A percentile compares a stretch with the other conserved stretches of the same genome.
Conservation (phyloP, 2,888 invertebrate genomes). For the Parascotia fuliginaria region DNA sequence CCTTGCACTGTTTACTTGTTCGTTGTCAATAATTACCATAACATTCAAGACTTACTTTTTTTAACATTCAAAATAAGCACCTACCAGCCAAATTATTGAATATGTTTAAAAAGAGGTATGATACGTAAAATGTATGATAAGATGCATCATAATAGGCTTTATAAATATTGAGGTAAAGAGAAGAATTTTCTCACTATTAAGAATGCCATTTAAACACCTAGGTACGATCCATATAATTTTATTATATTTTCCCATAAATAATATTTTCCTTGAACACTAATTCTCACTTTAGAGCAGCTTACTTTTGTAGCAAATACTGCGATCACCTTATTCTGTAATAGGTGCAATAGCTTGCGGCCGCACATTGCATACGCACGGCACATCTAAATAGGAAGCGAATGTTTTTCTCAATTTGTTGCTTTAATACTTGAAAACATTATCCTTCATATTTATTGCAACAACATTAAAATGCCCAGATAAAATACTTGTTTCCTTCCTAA, state of each 20-base stretch:
- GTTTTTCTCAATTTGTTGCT: constrained; percentile 11
- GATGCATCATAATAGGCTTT: too few relatives aligned
- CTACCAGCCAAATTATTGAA: too few relatives aligned
- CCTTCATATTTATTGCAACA: constrained; percentile 31
- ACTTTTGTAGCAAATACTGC: neutral
- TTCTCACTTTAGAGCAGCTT: too few relatives aligned
- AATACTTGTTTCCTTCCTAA: constrained; percentile 32
- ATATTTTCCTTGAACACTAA: too few relatives aligned
- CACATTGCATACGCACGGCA: constrained; percentile 16
- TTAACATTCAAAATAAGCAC: neutral
- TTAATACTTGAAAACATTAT: constrained; percentile 17
- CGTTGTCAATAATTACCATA: neutral
- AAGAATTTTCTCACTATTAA: too few relatives aligned
- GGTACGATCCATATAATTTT: neutral
- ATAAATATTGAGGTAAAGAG: too few relatives aligned
- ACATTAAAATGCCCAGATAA: constrained; percentile 1
- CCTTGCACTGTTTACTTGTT: constrained; percentile 5
- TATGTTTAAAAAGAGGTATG: too few relatives aligned
- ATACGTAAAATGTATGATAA: too few relatives aligned
- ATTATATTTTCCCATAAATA: too few relatives aligned
- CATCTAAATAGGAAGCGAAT: constrained; percentile 2
- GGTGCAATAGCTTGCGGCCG: too few relatives aligned
- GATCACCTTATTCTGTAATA: constrained; percentile 9
- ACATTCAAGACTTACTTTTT: too few relatives aligned
- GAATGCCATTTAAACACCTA: too few relatives aligned